A percentile compares a stretch with the other conserved stretches of the same genome.
These are phyloP conservation scores for Miniopterus natalensis DNA, from an alignment of 2,113 vertebrate species.

Conservation along the genomic window DNA sequence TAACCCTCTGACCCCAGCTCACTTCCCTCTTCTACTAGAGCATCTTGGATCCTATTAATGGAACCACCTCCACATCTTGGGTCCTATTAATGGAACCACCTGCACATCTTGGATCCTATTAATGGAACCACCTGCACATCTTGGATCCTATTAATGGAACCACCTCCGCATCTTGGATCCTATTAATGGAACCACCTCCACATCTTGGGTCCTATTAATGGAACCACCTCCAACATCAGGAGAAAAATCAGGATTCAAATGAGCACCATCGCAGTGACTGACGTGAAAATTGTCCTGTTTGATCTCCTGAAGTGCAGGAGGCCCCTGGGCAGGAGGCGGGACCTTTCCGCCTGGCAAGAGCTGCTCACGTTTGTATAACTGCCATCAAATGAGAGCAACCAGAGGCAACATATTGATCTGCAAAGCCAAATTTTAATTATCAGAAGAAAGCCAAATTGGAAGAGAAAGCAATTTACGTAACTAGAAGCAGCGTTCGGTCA, in stretches of 20 bases:
- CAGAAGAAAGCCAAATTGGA: not conserved
- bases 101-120: not conserved
- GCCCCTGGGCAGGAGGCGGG: not conserved
- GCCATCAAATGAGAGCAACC: not conserved
- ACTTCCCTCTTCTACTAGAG: not conserved
- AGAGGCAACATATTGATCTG: not conserved
- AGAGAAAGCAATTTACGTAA: not conserved
- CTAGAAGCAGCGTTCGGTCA: not conserved
- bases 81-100: too few relatives aligned
- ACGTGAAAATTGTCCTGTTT: conserved; percentile 16
- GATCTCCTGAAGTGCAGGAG: not conserved
- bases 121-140: too few relatives aligned
- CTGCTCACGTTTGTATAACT: not conserved
- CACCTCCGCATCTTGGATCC: too few relatives aligned
- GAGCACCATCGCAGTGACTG: not conserved
- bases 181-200: too few relatives aligned
- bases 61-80: too few relatives aligned
- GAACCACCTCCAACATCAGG: not conserved
- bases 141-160: too few relatives aligned
- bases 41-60: not conserved
- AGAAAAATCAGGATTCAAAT: not conserved
- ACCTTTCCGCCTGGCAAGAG: not conserved
- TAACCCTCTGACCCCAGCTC: not conserved
- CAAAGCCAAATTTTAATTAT: conserved; percentile 19
- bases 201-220: not conserved